Evolutionary conservation across 2,888 invertebrate species (phyloP), one percentile per base, ranked within the genome.

Genomic region (Amitus sp.): DNA sequence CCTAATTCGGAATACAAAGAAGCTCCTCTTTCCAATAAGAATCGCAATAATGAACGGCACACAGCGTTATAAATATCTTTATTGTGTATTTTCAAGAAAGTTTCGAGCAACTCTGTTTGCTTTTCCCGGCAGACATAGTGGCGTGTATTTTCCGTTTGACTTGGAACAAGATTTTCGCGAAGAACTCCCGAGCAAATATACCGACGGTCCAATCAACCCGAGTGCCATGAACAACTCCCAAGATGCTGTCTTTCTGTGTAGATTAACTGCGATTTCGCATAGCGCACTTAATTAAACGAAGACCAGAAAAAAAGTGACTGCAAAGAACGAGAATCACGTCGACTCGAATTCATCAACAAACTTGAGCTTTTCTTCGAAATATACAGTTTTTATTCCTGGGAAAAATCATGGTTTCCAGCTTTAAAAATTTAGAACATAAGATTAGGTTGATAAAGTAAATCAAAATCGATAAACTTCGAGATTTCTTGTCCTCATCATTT

Each of bases 181-280:
- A 28, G 37, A 58, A 58, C 47, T 58, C 15, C 19, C 23, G 47
- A 34, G 20, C 52, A 57, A 57, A 57, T 51, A 57, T 34, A 57
- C 57, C 42, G 47, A 51, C 57, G 51, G 40, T 47, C 51, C 51
- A 57, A 57, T 57, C 57, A 57, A 51, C 40, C 51, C 51, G 27
- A 57, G 51, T 51, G 51, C 57, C 33, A 45, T 30, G 46, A 51
- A 57, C 39, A 51, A 51, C 51, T 57, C 40, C 30, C 40, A 13
- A 9, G 40, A 20, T 49, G 46, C n/a, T 43, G 47, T 47, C 19
- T 51, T 46, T 30, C 57, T 47, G 51, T 33, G 58, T 43, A 52
- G 58, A 53, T 59, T 53, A 59, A 59, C 53, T 52, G 33, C 53
- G 33, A 53, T 59, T 53, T 45, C 48, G 47, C 49, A 49, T 59